Conservation (phyloP, 2,888 invertebrate genomes). For the Leucania comma region DNA sequence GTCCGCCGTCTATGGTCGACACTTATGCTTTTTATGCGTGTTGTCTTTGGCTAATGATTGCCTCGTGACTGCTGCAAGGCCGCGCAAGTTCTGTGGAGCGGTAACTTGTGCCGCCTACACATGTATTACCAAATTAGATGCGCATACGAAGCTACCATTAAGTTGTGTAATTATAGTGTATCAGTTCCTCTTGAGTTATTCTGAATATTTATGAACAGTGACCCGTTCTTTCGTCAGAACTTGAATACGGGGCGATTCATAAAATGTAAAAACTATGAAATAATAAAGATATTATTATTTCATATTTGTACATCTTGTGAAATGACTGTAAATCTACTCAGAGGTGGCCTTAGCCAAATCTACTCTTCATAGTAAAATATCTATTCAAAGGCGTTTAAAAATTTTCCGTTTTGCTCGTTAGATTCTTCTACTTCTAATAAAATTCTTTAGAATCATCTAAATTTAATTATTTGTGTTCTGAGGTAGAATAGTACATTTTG, state of each 20-base stretch:
- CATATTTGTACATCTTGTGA: too few species aligned
- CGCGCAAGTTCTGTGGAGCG: constrained; percentile 70
- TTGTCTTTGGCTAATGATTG: constrained; percentile 89
- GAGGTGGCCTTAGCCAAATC: background rate
- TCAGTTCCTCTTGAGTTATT: constrained; percentile 38
- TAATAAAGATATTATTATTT: too few species aligned
- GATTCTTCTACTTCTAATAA: background rate
- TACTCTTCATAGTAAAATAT: background rate
- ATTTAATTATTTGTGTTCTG: background rate
- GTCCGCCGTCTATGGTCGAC: constrained; percentile 82
- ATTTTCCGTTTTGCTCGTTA: background rate
- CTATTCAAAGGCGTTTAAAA: background rate
- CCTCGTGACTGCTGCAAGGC: constrained; percentile 76
- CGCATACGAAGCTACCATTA: constrained; percentile 36
- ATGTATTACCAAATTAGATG: constrained; percentile 54
- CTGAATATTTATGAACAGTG: constrained; percentile 1
- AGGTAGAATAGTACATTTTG: too few species aligned
- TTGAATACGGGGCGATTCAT: background rate
- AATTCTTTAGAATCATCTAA: background rate
- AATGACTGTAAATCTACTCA: background rate
- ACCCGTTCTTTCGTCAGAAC: constrained; percentile 5
- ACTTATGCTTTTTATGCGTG: constrained; percentile 90
- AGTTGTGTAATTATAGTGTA: constrained; percentile 46
- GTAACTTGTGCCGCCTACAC: constrained; percentile 63
- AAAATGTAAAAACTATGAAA: background rate